Evolutionary conservation across 2,113 vertebrate species (phyloP), one percentile per base, ranked within the genome.

Genomic region (Heterotilapia buettikoferi): DNA sequence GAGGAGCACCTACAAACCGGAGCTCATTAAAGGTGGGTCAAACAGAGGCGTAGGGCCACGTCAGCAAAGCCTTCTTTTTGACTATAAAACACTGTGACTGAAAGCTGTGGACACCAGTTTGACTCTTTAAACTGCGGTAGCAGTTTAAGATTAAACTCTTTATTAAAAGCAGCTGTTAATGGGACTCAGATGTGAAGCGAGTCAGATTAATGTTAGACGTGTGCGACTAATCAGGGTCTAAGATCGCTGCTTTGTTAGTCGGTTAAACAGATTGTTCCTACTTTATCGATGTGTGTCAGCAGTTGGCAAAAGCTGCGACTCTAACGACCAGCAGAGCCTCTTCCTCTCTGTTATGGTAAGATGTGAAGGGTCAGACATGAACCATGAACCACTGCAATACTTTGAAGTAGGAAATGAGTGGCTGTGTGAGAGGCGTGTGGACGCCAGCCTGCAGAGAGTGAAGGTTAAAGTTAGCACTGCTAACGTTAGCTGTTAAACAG

Each of bases 11-110:
- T 97, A 99, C 96, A 98, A 97, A 84, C 97, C 98, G 1, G 98
- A 99, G 92, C 96, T 97, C 43, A 95, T 99, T 92, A 98, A 98
- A 96, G 98, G 98, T 99, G 93, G 87, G 96, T 78, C 3, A 18
- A 24, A 43, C 2, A 3, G 6, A 36, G 71, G 1, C 9, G 3
- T 47, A 76, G 0, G 24, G 16, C 40, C n/a, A 9, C 13, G 2
- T 10, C 29, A 31, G 59, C 31, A 31, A 61, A 61, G 29, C 57
- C 29, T 18, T 61, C 8, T 61, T 29, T 29, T 16, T 14, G 56
- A 29, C 4, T 9, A 4, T 40, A 71, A 71, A 24, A 43, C n/a
- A 0, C 11, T 71, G 33, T 40, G 63, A 21, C 36, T 21, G 63
- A 68, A 68, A 68, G 63, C 33, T 68, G 36, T 14, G n/a, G 11